Base-by-base conservation (phyloP, 2,888 invertebrate species). In the Xestoiulus laeticollis region DNA sequence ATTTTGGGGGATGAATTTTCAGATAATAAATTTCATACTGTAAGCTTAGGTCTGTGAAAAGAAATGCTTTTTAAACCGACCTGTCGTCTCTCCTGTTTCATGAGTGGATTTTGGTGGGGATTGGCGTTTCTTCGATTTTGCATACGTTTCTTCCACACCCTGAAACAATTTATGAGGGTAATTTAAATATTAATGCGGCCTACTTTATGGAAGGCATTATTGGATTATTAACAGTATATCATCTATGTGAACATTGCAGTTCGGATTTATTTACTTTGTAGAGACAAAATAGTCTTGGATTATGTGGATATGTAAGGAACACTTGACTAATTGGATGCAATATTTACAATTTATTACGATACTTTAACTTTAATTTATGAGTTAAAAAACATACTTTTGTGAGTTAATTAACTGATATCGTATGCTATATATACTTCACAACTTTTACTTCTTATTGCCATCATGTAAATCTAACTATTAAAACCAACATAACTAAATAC, bases 141-240 rank as follows among this genome's bases (percentile, higher is more conserved):
- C 87, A 19, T 87, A 68, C 6, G 68, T 82, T 44, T 87, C 87
- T 83, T 82, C 87, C n/a, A 43, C 82, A 32, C 87, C 83, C 87
- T 82, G 78, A 26, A 78, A 78, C 14, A 78, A 78, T 78, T 78
- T 78, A 78, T 30, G 78, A 10, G 78, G 10, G 30, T 30, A 78
- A 78, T 78, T 85, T 85, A 85, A 85, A 85, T 48, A 85, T 38
- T 85, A 44, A 85, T 85, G 85, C 85, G 16, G 85, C 44, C 1
- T 85, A 26, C 85, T 44, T 85, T 85, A 44, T 85, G 43, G 44
- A 6, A 12, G 22, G 22, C 30, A 30, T 78, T 78, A 78, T 78
- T 78, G 78, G 78, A 78, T 78, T 78, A 78, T 78, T 78, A 30
- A 78, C 78, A 12, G 78, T 78, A 78, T 30, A 78, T 78, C 30